A percentile compares a stretch with the other conserved stretches of the same genome.
phyloP scores from a whole-genome alignment of 2,888 invertebrate species.

The Agonopterix subpropinquella region DNA sequence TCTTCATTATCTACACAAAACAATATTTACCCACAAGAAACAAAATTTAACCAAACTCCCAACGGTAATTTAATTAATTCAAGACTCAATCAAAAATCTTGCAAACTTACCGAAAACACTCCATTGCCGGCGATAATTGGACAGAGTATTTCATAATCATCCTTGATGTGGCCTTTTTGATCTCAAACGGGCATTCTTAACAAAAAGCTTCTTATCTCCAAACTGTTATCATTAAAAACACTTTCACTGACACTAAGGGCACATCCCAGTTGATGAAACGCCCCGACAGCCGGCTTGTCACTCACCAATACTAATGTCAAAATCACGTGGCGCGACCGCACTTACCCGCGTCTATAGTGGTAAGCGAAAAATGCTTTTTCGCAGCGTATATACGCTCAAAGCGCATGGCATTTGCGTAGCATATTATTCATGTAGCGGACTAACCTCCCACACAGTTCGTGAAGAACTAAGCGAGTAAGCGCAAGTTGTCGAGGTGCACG shows the following conservation, averaged over 20 bases:
- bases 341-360: slow-evolving; percentile 45
- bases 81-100: slow-evolving; percentile 26
- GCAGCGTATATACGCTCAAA: slow-evolving; percentile 41
- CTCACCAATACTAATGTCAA: slow-evolving; percentile 49
- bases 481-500: slow-evolving; percentile 70
- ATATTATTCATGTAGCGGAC: slow-evolving; percentile 68
- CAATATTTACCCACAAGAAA: no score
- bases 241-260: slow-evolving; percentile 37
- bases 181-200: slow-evolving; percentile 37
- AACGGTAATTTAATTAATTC: slow-evolving; percentile 13
- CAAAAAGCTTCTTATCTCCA: slow-evolving; percentile 18
- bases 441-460: slow-evolving; percentile 73
- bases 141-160: slow-evolving; percentile 36
- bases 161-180: slow-evolving; percentile 27
- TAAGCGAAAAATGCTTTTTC: slow-evolving; percentile 52
- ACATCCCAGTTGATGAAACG: slow-evolving; percentile 2
- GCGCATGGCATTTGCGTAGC: slow-evolving; percentile 63
- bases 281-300: slow-evolving; percentile 34
- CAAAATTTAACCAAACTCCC: slow-evolving; percentile 6
- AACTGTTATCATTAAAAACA: slow-evolving; percentile 38
- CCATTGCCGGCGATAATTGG: slow-evolving; percentile 44
- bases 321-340: slow-evolving; percentile 57
- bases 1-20: no score
- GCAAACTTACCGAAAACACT: slow-evolving; percentile 56
- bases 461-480: slow-evolving; percentile 73